phyloP scores from a whole-genome alignment of 2,888 invertebrate species.

The Molanna angustata region DNA sequence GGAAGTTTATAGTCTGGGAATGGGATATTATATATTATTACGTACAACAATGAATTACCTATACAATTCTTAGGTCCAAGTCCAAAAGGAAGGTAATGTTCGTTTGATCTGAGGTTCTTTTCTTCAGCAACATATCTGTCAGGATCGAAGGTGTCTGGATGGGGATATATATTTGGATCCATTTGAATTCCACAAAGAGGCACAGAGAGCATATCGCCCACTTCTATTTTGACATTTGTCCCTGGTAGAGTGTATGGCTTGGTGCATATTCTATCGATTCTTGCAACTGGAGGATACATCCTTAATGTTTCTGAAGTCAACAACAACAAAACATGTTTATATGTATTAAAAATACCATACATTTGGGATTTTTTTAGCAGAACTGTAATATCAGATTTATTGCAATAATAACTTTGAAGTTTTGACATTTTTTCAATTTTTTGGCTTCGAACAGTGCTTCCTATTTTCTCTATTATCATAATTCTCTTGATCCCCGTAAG shows the following conservation, averaged over 20 bases:
- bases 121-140: slow-evolving; percentile 56
- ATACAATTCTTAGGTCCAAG: slow-evolving; percentile 54
- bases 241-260: slow-evolving; percentile 55
- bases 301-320: slow-evolving; percentile 57
- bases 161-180: slow-evolving; percentile 54
- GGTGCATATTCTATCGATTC: slow-evolving; percentile 54
- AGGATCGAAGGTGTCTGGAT: slow-evolving; percentile 53
- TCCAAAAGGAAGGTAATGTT: slow-evolving; percentile 56
- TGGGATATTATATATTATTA: background rate
- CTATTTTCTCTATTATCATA: no score
- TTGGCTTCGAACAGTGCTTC: no score
- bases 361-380: no score
- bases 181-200: slow-evolving; percentile 53
- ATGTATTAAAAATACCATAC: no score
- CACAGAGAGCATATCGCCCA: slow-evolving; percentile 48
- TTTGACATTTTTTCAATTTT: no score
- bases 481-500: no score
- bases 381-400: no score
- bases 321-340: no score
- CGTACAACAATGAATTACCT: no score
- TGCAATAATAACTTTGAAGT: no score
- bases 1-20: background rate
- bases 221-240: slow-evolving; percentile 45
- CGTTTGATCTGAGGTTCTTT: slow-evolving; percentile 49
- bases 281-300: slow-evolving; percentile 55